Percentiles rank a stretch among this genome's conserved stretches.
These are phyloP conservation scores for Parazoanthus darwini DNA, from an alignment of 92 coral and sea anemone genomes.

Conservation along the genomic window DNA sequence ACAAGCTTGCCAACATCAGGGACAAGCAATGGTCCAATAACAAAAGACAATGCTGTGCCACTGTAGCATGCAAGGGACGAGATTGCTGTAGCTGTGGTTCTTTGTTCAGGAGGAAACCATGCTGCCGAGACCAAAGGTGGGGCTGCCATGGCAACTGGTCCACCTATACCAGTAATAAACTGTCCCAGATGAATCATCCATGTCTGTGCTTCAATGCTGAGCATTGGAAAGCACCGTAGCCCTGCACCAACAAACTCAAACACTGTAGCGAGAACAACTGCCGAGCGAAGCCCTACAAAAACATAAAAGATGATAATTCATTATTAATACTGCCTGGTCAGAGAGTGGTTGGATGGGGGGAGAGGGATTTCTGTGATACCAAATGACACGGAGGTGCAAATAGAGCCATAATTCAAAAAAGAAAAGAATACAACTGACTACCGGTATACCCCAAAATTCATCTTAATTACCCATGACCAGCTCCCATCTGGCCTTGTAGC, in stretches of 20 bases:
- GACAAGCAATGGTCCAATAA: constrained; percentile 84
- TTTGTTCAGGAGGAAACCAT: constrained; percentile 97
- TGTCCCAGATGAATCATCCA: constrained; percentile 87
- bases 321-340: not conserved
- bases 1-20: constrained; percentile 57
- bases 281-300: constrained; percentile 73
- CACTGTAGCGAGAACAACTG: constrained; percentile 81
- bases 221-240: constrained; percentile 74
- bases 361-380: too few species aligned
- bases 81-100: constrained; percentile 95
- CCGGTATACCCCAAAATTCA: too few species aligned
- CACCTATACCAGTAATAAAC: constrained; percentile 91
- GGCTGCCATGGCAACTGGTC: constrained; percentile 98
- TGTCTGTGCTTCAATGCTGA: constrained; percentile 46
- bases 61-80: constrained; percentile 89
- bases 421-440: too few species aligned
- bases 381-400: too few species aligned
- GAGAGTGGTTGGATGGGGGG: too few species aligned
- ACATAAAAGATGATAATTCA: not conserved
- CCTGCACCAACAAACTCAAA: constrained; percentile 88
- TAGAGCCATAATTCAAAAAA: too few species aligned
- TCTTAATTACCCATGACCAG: too few species aligned
- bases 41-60: constrained; percentile 89
- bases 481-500: too few species aligned
- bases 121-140: constrained; percentile 93